Evolutionary conservation across 2,797 vertebrate species (phyloP), one percentile per base, ranked within the genome.

Genomic region (Spheniscus humboldti): DNA sequence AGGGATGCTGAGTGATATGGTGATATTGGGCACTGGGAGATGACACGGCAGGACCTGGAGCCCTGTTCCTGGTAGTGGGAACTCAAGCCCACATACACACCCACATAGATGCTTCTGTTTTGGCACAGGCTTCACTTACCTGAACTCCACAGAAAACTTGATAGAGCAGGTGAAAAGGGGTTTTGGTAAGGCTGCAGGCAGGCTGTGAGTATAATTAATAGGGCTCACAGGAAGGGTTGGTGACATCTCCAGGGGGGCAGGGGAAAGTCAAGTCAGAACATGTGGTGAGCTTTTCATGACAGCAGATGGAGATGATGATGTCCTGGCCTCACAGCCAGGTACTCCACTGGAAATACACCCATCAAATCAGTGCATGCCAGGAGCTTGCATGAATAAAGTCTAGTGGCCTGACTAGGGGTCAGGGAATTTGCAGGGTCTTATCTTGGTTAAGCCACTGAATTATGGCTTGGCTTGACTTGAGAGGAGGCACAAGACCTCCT

Each of bases 171-270:
- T 72, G 84, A 62, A 85, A 87, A 71, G 57, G 64, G 84, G 31
- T 75, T 95, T 90, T 93, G 95, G 91, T 76, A 52, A 95, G 62
- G 72, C 93, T 95, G 81, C 72, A 80, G 93, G 88, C 81, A 82
- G 67, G 37, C 30, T 90, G 33, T 43, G 52, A 48, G 84, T 76
- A 73, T 95, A 96, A 96, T 96, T 94, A 96, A 73, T 82, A 89
- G 92, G 86, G 77, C 75, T 57, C 1, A 0, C 75, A 68, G 72
- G 69, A 91, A 86, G 66, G 57, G 18, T 16, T 86, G 94, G 92
- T 86, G 95, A 71, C 91, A 94, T 86, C 84, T 72, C 84, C 85
- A 83, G 86, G 85, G 86, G 87, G 85, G 89, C 79, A 96, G 94
- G 55, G 23, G 47, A 81, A 84, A 94, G 69, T 73, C 81, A 78